Conservation (phyloP, 2,888 invertebrate genomes). For the Plutella xylostella region DNA sequence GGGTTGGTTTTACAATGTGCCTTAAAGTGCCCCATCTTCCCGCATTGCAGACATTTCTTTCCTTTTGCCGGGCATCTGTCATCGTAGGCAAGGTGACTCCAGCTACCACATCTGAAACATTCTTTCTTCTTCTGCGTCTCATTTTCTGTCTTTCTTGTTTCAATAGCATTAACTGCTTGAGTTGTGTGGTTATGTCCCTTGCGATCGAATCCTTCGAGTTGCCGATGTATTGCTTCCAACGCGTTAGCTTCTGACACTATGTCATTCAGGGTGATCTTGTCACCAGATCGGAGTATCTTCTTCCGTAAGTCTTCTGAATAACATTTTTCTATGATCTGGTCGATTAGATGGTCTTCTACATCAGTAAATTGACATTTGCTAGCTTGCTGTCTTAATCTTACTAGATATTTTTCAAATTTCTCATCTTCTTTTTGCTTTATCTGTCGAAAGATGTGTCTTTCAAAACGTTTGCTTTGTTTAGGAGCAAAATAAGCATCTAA, state of each 20-base stretch:
- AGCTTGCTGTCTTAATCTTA: conserved; percentile 25
- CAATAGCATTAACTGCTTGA: no score
- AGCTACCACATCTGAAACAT: no score
- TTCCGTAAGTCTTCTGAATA: conserved; percentile 11
- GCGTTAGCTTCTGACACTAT: conserved; percentile 8
- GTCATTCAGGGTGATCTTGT: conserved; percentile 6
- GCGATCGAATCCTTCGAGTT: no score
- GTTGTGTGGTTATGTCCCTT: no score
- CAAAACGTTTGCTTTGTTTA: conserved; percentile 24
- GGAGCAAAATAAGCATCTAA: conserved; percentile 21
- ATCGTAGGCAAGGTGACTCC: no score
- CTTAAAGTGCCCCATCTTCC: no score
- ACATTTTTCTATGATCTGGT: conserved; percentile 24
- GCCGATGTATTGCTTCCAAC: conserved; percentile 9
- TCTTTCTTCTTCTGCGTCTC: background rate
- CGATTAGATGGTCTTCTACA: conserved; percentile 21
- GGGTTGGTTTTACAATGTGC: no score
- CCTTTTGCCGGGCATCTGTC: no score
- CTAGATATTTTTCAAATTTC: conserved; percentile 24
- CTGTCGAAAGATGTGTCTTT: conserved; percentile 20
- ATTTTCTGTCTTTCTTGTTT: background rate
- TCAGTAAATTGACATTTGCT: conserved; percentile 25
- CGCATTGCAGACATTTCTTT: no score
- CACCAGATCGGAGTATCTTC: conserved; percentile 12
- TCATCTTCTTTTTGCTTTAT: conserved; percentile 24